Percentiles rank a stretch among this genome's conserved stretches.
Evolutionary conservation across 2,888 invertebrate genomes (phyloP).

Genomic region (Bhutanitis thaidina): DNA sequence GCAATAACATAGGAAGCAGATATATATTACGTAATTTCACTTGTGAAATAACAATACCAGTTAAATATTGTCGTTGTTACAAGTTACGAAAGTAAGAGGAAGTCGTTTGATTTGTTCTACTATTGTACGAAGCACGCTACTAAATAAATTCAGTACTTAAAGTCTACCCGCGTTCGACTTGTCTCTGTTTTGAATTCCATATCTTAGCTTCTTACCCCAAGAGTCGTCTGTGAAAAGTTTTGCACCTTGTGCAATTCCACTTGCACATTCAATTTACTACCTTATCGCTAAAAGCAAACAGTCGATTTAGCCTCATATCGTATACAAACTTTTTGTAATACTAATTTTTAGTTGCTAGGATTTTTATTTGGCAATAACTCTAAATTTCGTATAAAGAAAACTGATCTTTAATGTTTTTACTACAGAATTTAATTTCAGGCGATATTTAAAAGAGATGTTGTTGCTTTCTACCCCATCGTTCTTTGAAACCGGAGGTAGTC

Average conservation of each 20-base stretch:
- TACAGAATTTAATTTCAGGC: constrained; percentile 37
- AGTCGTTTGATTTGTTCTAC: constrained; percentile 40
- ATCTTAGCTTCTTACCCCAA: constrained; percentile 52
- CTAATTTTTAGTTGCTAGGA: constrained; percentile 62
- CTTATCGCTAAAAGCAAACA: constrained; percentile 33
- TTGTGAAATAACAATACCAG: no score
- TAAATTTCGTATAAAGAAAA: constrained; percentile 24
- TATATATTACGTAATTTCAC: no score
- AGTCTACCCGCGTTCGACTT: constrained; percentile 55
- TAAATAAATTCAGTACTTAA: constrained; percentile 60
- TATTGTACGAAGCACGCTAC: constrained; percentile 38
- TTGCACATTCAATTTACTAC: constrained; percentile 33
- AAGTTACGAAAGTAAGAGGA: background rate
- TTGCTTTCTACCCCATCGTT: constrained; percentile 50
- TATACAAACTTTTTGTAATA: constrained; percentile 54
- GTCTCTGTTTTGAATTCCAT: constrained; percentile 60
- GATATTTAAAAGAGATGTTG: constrained; percentile 34
- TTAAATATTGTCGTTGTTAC: background rate
- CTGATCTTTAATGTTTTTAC: constrained; percentile 28
- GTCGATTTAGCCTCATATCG: constrained; percentile 14
- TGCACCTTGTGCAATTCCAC: constrained; percentile 30
- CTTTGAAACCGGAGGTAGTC: constrained; percentile 62
- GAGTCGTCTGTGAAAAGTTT: constrained; percentile 34
- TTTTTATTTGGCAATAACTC: constrained; percentile 55
- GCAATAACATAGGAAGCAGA: no score